Conservation (phyloP, 2,888 invertebrate genomes). For the Drosophila conformis region DNA sequence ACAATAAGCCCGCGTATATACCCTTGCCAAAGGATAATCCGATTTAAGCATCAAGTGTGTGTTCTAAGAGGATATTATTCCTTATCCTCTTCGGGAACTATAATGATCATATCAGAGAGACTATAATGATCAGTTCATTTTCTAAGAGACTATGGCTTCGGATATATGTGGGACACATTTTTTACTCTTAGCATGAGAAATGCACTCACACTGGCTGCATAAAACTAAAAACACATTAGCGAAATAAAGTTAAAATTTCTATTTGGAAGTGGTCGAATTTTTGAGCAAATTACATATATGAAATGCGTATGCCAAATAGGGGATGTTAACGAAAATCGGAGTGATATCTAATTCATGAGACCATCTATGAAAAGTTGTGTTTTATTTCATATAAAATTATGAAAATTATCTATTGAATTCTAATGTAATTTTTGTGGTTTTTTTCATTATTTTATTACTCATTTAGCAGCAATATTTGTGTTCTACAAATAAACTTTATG, state of each 20-base stretch:
- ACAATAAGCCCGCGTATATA: slow-evolving; percentile 13
- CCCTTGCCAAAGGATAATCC: neutral
- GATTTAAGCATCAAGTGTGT: neutral
- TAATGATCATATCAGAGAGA: neutral
- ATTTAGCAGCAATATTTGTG: neutral
- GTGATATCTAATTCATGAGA: neutral
- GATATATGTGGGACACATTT: neutral
- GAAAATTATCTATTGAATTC: neutral
- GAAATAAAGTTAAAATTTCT: neutral
- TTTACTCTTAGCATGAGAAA: neutral
- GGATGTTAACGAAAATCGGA: neutral
- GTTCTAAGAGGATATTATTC: neutral
- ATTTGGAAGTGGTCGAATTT: neutral
- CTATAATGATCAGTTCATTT: neutral
- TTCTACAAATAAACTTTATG: neutral
- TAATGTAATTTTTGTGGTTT: neutral
- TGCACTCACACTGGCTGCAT: neutral
- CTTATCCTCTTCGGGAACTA: neutral
- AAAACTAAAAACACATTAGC: neutral
- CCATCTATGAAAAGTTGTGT: neutral
- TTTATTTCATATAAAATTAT: neutral
- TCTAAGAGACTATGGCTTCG: neutral
- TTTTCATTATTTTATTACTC: neutral
- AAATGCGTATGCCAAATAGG: neutral
- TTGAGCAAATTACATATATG: neutral